These are phyloP conservation scores for Taphrorychus bicolor DNA, from an alignment of 2,888 invertebrate species.

Conservation along the genomic window DNA sequence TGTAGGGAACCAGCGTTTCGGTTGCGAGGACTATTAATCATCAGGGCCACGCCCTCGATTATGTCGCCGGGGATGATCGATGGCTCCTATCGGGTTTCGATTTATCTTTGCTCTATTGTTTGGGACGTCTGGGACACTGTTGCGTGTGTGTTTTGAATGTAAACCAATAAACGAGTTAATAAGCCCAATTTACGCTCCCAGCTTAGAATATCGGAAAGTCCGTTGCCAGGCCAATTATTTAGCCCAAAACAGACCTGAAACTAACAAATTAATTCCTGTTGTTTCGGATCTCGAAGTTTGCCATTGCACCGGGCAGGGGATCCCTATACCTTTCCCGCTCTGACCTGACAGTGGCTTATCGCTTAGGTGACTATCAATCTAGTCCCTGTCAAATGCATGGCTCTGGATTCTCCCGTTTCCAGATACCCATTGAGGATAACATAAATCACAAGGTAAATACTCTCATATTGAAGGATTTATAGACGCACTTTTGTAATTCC, in stretches of 20 bases:
- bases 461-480: too few relatives aligned
- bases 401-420: too few relatives aligned
- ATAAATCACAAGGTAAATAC: too few relatives aligned
- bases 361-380: neutral
- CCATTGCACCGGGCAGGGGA: neutral
- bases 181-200: neutral
- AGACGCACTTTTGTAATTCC: neutral
- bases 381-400: neutral
- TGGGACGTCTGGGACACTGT: conserved; percentile 34
- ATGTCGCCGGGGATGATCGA: conserved; percentile 43
- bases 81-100: conserved; percentile 47
- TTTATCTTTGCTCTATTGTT: conserved; percentile 45
- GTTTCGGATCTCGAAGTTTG: neutral
- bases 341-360: neutral
- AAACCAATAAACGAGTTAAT: neutral
- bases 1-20: conserved; percentile 42
- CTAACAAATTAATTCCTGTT: neutral
- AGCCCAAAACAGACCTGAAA: neutral
- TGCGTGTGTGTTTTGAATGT: conserved; percentile 15
- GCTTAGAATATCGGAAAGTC: neutral
- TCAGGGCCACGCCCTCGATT: conserved; percentile 42
- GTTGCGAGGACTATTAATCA: conserved; percentile 43
- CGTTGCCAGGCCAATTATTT: neutral
- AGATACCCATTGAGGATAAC: too few relatives aligned
- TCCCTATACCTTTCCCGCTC: too few relatives aligned